Evolutionary conservation across 2,113 vertebrate genomes (phyloP).

Genomic region (Anoura caudifer): DNA sequence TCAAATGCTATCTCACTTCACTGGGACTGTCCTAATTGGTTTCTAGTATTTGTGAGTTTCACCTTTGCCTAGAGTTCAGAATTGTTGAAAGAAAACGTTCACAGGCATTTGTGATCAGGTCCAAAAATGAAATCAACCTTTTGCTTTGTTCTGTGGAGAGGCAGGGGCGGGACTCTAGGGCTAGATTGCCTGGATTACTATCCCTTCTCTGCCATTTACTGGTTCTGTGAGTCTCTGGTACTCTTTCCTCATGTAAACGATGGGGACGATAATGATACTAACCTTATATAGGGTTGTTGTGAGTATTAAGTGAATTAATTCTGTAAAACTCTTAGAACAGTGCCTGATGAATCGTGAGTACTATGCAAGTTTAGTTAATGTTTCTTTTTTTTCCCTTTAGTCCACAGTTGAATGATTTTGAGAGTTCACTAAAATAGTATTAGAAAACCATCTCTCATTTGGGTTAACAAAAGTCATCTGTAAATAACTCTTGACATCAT

Average conservation of each 20-base stretch:
- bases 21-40: neutral
- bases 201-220: neutral
- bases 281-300: neutral
- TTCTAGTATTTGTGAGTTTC: constrained; percentile 16
- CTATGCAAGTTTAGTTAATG: neutral
- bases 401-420: neutral
- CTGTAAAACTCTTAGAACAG: neutral
- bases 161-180: neutral
- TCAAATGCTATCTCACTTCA: neutral
- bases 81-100: neutral
- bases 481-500: constrained; percentile 1
- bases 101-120: constrained; percentile 14
- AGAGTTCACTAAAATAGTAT: neutral
- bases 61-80: neutral
- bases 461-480: neutral
- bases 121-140: neutral
- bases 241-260: neutral
- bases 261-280: neutral
- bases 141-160: neutral
- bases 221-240: neutral
- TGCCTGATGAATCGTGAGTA: neutral
- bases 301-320: neutral
- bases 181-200: neutral
- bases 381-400: neutral
- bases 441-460: neutral